These are phyloP conservation scores for Eupithecia subumbrata DNA, from an alignment of 2,888 invertebrate genomes.

Conservation along the genomic window DNA sequence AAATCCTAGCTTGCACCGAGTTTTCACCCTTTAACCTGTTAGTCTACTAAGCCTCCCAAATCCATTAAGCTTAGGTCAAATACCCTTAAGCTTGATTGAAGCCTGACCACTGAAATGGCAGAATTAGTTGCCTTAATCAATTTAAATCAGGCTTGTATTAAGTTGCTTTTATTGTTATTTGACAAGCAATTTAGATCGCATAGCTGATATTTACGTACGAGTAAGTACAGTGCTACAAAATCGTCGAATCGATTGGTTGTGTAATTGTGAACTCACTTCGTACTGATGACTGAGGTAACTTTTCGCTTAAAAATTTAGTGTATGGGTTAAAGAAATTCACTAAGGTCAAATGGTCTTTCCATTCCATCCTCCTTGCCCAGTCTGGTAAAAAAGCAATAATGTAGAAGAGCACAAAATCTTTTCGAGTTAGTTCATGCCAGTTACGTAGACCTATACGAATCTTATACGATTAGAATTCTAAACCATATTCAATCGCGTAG, in stretches of 20 bases:
- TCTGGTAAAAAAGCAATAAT: background rate
- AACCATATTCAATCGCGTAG: background rate
- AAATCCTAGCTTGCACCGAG: background rate
- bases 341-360: background rate
- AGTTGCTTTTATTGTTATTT: constrained; percentile 31
- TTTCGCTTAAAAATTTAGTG: too few relatives aligned
- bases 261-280: background rate
- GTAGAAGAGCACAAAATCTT: background rate
- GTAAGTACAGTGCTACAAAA: constrained; percentile 16
- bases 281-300: background rate
- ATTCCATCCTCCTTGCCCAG: background rate
- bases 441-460: background rate
- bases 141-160: constrained; percentile 53
- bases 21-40: background rate
- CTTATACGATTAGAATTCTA: background rate
- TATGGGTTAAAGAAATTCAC: background rate
- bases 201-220: background rate
- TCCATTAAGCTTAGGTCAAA: constrained; percentile 67
- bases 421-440: background rate
- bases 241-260: background rate
- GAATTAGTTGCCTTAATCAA: constrained; percentile 66
- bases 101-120: constrained; percentile 57
- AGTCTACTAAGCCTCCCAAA: constrained; percentile 55
- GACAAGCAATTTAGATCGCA: constrained; percentile 38
- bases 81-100: constrained; percentile 68